Evolutionary conservation across 2,797 vertebrate genomes (phyloP), one percentile per base, ranked within the genome.

Genomic region (Clarias fuscus): DNA sequence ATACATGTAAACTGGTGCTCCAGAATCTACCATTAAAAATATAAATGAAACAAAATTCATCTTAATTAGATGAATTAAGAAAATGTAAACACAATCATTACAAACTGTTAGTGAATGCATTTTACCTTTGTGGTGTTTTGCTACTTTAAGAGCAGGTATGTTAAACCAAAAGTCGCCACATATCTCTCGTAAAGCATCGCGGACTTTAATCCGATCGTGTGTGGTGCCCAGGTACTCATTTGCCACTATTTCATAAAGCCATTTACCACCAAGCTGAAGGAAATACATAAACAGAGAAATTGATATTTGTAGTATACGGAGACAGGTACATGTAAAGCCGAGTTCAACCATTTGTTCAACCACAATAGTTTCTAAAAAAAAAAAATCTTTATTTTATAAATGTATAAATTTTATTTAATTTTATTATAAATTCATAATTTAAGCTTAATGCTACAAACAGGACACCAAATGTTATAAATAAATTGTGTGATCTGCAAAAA

Each of bases 71-170:
- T 8, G 1, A 43, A 8, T 43, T 20, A 48, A 3, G 20, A 40
- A 75, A 22, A 59, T 1, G 11, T 27, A 75, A 27, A 70, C 20
- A 68, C 58, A 77, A 37, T 56, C 20, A 33, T 75, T 73, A 40
- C n/a, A 15, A n/a, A 43, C 18, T 22, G 1, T 67, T 20, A 33
- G n/a, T 18, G 10, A 53, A 43, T 61, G 4, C 13, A 48, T 22
- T 61, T 92, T 92, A 98, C 97, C 97, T 97, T 95, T 94, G 88
- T 98, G 97, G 71, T 90, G 87, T 22, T 92, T 95, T 58, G 94
- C 95, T 5, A 92, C 40, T 86, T 93, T 90, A 58, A 95, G 85
- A 5, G 91, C 91, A 79, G 97, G 90, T 75, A 96, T 53, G 65
- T 72, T 92, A 82, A 98, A 96, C 0, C 93, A 0, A 0, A 90